Percentiles rank a stretch among this genome's conserved stretches.
Evolutionary conservation across 2,797 vertebrate species (phyloP).

Genomic region (Mus caroli): DNA sequence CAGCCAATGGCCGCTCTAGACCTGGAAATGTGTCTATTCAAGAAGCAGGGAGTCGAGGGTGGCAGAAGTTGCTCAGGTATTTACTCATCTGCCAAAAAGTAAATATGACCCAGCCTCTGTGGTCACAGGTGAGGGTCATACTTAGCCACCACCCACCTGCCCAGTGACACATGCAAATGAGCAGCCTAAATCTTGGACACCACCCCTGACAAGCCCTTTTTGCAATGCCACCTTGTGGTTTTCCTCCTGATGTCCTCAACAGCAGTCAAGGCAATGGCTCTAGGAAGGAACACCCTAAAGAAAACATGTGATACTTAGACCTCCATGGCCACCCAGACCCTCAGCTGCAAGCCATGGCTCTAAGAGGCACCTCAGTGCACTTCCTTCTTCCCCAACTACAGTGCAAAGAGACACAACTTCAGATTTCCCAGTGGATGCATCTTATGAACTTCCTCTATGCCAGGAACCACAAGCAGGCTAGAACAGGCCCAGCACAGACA

Average conservation of each 20-base stretch:
- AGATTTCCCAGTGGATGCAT: not conserved
- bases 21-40: slow-evolving; percentile 11
- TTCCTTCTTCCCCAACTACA: not conserved
- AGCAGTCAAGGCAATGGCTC: not conserved
- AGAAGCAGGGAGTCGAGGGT: not conserved
- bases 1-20: not conserved
- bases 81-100: not conserved
- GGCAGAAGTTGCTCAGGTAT: not conserved
- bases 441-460: not conserved
- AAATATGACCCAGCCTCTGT: not conserved
- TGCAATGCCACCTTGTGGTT: no score
- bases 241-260: not conserved
- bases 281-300: not conserved
- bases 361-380: not conserved
- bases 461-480: not conserved
- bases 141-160: not conserved
- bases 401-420: not conserved
- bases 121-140: slow-evolving; percentile 37
- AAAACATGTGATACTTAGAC: not conserved
- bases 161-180: not conserved
- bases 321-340: not conserved
- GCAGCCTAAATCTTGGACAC: not conserved
- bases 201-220: not conserved
- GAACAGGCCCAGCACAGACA: not conserved
- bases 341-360: not conserved